Evolutionary conservation across 1,140 invertebrate genomes (phyloP).

Genomic region (Tetramorium alpestre): DNA sequence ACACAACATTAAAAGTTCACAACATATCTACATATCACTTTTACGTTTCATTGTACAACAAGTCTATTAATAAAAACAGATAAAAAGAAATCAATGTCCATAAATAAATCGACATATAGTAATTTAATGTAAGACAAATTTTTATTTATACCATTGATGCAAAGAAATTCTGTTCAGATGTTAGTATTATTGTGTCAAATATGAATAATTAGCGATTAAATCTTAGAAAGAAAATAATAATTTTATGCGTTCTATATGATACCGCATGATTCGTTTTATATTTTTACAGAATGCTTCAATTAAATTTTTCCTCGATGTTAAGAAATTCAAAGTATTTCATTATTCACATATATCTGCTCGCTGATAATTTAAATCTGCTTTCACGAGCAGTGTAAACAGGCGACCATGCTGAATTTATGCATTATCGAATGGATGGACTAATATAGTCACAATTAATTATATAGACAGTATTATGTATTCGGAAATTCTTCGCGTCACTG

Average conservation of each 20-base stretch:
- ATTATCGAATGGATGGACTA: conserved; percentile 16
- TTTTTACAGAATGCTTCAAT: neutral
- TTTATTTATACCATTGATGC: conserved; percentile 74
- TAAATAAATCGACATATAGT: conserved; percentile 12
- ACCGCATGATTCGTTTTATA: neutral
- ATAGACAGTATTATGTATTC: neutral
- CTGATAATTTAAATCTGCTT: conserved; percentile 15
- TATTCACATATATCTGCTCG: neutral
- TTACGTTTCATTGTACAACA: conserved; percentile 6
- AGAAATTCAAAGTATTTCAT: conserved; percentile 21
- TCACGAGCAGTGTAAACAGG: neutral
- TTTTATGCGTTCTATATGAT: neutral
- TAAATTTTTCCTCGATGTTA: neutral
- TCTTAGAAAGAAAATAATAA: conserved; percentile 28
- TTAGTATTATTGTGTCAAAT: conserved; percentile 52
- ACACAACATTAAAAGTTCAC: conserved; percentile 56
- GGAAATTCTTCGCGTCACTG: neutral
- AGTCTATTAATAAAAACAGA: neutral
- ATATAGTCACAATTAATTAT: conserved; percentile 14
- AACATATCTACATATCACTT: neutral
- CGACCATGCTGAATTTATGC: neutral
- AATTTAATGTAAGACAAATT: conserved; percentile 47
- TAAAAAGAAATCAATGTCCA: neutral
- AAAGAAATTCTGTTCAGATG: conserved; percentile 71
- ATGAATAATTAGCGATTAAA: conserved; percentile 49